Base-by-base conservation (phyloP, 2,113 vertebrate genomes). In the Fulmarus glacialis region DNA sequence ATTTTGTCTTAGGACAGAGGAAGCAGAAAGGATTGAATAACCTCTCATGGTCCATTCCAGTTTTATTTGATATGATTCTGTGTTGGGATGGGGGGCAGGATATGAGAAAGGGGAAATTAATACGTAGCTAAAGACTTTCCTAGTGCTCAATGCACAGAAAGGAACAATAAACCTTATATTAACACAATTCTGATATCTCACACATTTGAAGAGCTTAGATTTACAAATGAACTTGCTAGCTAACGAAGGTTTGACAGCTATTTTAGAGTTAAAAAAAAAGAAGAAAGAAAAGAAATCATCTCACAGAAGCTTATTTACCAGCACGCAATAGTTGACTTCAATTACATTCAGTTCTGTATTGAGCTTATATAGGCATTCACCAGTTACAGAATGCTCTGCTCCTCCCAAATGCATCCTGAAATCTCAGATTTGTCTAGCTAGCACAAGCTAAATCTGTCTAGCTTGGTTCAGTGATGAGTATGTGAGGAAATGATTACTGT, bases 381-480 rank as follows among this genome's bases (percentile, higher is more conserved):
- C 66, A 87, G 83, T 58, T 80, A 89, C 20, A 94, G 87, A 87
- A 85, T 80, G 73, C 40, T 83, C 73, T 79, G 56, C 81, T 91
- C 45, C 79, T 95, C 59, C 34, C 42, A 91, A 94, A 85, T 8
- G 48, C 70, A 93, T 93, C 62, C 91, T 82, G 53, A 96, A 93
- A 90, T 53, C 83, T 84, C 73, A 87, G 36, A 96, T 94, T 94
- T 93, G 91, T 95, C 93, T 89, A 96, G 91, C 89, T 79, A 93
- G 94, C 95, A 95, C 34, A 92, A 96, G 91, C 96, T 97, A 97
- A 96, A 97, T 97, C 93, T 91, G 95, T 94, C 91, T 13, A 90
- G 87, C n/a, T 90, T 90, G 53, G 89, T 91, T 94, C 93, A 93
- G 45, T 95, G 95, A 96, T 93, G 83, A 96, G 92, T 91, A 84